Evolutionary conservation across 2,113 vertebrate genomes (phyloP), one percentile per base, ranked within the genome.

Genomic region (Notothenia rossii): DNA sequence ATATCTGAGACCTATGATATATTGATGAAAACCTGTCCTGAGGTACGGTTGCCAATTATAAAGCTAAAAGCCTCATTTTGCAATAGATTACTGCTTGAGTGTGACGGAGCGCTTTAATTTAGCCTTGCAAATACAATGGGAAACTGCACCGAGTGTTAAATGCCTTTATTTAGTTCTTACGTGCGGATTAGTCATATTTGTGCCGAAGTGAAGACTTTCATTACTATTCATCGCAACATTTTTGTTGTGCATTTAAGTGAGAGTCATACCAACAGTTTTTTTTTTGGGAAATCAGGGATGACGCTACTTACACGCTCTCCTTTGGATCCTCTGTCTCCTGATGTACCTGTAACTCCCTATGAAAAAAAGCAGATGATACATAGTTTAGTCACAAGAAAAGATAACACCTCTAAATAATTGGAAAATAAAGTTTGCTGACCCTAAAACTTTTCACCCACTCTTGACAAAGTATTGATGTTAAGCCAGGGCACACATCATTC

Each of bases 301-400:
- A 46, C 6, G 70, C 18, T 74, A 81, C 96, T 95, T 95, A 99
- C 98, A 54, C 98, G 96, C 87, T 99, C 98, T 95, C 98, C 98
- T 95, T 99, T 99, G 77, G 98, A 95, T 45, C 98, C 98, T 95
- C 98, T 94, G 79, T 99, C 98, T 80, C 98, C 98, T 50, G 94
- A 75, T 87, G 94, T 96, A 60, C 98, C 98, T 71, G 94, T 65
- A 60, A 92, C 89, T 86, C 98, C 98, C 98, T 99, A 84, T 51
- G 88, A 5, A 18, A 91, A 88, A 72, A 10, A 83, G 79, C 18
- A 86, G 75, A 68, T 43, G 36, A 70, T 36, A 54, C 25, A 18
- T 17, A 29, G 67, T 68, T 84, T 20, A 59, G 11, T 48, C 29
- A 74, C 8, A 55, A 14, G 40, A 50, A 20, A 75, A 79, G 22